A percentile compares a stretch with the other conserved stretches of the same genome.
Conservation (phyloP, 2,113 vertebrate species). For the Orthonyx spaldingii region DNA sequence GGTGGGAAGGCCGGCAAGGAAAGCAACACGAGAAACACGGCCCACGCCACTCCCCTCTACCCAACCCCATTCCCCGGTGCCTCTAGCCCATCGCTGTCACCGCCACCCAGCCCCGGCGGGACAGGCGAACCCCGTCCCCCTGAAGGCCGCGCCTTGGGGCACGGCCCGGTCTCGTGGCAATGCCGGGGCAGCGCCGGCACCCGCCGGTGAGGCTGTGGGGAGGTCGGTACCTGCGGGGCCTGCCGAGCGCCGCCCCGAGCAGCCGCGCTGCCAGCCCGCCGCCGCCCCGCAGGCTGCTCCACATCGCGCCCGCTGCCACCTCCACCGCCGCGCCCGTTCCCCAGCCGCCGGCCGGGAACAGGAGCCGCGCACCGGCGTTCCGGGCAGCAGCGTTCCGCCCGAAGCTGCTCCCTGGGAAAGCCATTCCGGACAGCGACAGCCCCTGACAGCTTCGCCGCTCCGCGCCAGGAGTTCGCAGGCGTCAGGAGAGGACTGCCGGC, state of each 20-base stretch:
- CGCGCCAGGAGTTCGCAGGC: fast-evolving
- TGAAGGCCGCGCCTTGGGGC: fast-evolving
- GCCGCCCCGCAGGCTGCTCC: not conserved
- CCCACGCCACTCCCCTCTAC: not conserved
- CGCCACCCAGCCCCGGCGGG: not conserved
- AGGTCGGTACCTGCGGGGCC: not conserved
- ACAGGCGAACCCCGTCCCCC: not conserved
- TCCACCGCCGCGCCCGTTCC: fast-evolving
- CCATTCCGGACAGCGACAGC: fast-evolving
- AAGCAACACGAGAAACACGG: not conserved
- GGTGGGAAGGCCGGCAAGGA: too few relatives aligned
- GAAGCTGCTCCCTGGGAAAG: fast-evolving
- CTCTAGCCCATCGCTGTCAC: not conserved
- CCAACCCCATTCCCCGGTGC: not conserved
- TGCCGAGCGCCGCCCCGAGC: not conserved
- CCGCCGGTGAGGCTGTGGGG: not conserved
- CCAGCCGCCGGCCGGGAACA: not conserved
- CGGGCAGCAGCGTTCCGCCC: not conserved
- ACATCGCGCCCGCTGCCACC: not conserved
- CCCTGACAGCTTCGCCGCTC: fast-evolving
- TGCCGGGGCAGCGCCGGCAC: not conserved
- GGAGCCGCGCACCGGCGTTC: not conserved
- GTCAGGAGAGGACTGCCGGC: fast-evolving
- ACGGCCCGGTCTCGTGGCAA: not conserved
- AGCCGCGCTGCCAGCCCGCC: not conserved